phyloP scores from a whole-genome alignment of 2,888 invertebrate genomes.

The Subacronicta megacephala region DNA sequence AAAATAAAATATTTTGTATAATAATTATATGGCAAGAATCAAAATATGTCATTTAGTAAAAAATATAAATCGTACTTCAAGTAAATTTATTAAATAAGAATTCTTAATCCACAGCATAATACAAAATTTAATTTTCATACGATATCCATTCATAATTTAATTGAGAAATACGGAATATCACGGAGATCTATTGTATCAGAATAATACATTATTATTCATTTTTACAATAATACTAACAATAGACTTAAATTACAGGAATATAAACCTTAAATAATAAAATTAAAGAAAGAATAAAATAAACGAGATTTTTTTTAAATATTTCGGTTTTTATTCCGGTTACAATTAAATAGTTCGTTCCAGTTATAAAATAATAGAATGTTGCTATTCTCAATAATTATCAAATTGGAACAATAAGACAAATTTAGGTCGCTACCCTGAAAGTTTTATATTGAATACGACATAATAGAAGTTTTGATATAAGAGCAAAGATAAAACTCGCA shows the following conservation, averaged over 20 bases:
- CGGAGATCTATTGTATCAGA: constrained; percentile 36
- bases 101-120: constrained; percentile 4
- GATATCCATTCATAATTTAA: constrained; percentile 24
- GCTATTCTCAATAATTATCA: constrained; percentile 4
- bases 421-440: constrained; percentile 19
- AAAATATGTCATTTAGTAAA: no score
- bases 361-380: constrained; percentile 15
- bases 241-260: constrained; percentile 48
- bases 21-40: no score
- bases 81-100: constrained; percentile 38
- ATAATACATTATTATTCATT: constrained; percentile 16
- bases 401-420: constrained; percentile 18
- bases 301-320: constrained; percentile 28
- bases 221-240: constrained; percentile 25
- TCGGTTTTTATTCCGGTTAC: neutral
- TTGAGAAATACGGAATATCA: constrained; percentile 32
- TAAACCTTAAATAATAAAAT: constrained; percentile 29
- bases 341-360: constrained; percentile 16
- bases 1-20: neutral
- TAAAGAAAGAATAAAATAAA: constrained; percentile 15
- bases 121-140: constrained; percentile 26
- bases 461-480: constrained; percentile 28
- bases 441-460: constrained; percentile 9
- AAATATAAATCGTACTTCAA: neutral
- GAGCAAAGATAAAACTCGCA: constrained; percentile 5